Evolutionary conservation across 2,113 vertebrate species (phyloP).

Genomic region (Calidris pugnax): DNA sequence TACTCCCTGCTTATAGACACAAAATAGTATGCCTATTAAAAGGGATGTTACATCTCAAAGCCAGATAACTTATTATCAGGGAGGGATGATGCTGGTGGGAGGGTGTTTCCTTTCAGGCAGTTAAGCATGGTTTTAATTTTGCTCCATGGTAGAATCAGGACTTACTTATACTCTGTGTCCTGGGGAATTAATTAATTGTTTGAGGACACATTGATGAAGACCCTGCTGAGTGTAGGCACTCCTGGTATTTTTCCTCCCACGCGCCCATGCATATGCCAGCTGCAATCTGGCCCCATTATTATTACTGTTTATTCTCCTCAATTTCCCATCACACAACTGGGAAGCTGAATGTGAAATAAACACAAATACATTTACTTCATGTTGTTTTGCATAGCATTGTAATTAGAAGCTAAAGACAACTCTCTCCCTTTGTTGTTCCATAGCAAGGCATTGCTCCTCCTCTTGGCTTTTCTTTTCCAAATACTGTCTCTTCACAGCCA

Average conservation of each 20-base stretch:
- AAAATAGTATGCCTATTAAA: background rate
- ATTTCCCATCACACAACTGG: background rate
- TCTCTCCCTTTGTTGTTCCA: background rate
- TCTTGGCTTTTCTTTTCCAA: background rate
- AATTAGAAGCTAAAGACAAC: background rate
- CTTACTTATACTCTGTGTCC: background rate
- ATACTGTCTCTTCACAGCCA: background rate
- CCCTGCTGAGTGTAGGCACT: background rate
- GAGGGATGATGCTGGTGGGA: background rate
- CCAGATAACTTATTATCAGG: background rate
- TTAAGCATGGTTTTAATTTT: background rate
- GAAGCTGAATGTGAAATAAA: background rate
- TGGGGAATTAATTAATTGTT: background rate
- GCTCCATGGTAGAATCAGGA: background rate
- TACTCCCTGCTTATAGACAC: background rate
- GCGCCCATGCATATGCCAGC: background rate
- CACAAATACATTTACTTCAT: background rate
- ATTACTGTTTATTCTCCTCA: background rate
- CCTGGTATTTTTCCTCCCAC: background rate
- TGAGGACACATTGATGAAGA: background rate
- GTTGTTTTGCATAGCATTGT: background rate
- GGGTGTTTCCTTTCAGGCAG: background rate
- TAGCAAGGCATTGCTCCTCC: background rate
- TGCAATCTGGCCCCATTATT: background rate
- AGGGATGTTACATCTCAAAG: background rate